These are phyloP conservation scores for Anableps anableps DNA, from an alignment of 2,797 vertebrate species.

Conservation along the genomic window DNA sequence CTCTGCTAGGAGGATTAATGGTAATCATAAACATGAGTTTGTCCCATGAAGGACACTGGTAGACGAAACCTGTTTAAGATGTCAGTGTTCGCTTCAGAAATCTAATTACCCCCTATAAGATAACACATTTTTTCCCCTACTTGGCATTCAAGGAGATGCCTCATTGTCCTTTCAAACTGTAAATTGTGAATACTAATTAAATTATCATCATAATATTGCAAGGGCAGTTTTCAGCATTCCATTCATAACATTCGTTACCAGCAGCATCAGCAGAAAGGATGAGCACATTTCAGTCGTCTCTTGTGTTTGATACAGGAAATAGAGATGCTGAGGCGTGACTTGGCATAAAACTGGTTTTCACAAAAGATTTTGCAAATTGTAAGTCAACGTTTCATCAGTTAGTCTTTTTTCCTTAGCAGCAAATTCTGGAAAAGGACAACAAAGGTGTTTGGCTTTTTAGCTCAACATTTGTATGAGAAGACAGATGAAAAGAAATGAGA, in stretches of 20 bases:
- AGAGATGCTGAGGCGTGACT: conserved; percentile 19
- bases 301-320: conserved; percentile 28
- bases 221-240: conserved; percentile 55
- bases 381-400: neutral
- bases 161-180: conserved; percentile 61
- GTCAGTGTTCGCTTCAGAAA: conserved; percentile 65
- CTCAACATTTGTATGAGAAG: conserved; percentile 32
- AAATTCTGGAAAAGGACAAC: conserved; percentile 47
- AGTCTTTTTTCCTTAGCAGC: conserved; percentile 26
- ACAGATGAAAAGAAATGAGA: neutral
- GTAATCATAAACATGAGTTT: conserved; percentile 59
- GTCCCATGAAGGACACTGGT: conserved; percentile 69
- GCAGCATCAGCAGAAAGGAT: conserved; percentile 8
- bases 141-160: conserved; percentile 63
- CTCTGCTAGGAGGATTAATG: conserved; percentile 63
- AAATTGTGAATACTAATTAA: conserved; percentile 64
- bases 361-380: conserved; percentile 34
- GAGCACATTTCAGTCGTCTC: conserved; percentile 33
- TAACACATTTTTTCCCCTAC: conserved; percentile 46
- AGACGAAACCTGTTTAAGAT: conserved; percentile 68
- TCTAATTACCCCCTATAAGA: conserved; percentile 71
- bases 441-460: conserved; percentile 31
- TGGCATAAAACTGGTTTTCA: conserved; percentile 14
- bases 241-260: conserved; percentile 48
- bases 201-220: conserved; percentile 66